These are phyloP conservation scores for Trypoxylon attenuatum DNA, from an alignment of 2,888 invertebrate species.

Conservation along the genomic window DNA sequence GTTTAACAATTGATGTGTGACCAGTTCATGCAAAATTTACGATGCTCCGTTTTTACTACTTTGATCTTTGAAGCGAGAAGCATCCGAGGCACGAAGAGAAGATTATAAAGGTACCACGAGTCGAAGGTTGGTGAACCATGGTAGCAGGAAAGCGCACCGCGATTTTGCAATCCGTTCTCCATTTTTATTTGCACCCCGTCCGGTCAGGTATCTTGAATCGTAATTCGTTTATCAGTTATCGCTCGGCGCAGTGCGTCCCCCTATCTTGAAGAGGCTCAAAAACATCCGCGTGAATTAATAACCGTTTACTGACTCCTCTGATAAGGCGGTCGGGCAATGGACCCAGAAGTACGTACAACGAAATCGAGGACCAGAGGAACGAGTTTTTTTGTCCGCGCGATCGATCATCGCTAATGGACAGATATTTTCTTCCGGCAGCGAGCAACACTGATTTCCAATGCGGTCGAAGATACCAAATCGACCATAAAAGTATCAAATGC, in stretches of 20 bases:
- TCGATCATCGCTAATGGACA: constrained; percentile 2
- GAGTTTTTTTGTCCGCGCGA: neutral
- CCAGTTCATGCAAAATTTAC: too few species aligned
- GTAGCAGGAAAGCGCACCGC: too few species aligned
- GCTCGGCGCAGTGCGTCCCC: constrained; percentile 11
- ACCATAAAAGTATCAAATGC: neutral
- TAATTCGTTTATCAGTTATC: constrained; percentile 54
- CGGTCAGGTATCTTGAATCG: too few species aligned
- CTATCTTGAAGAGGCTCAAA: constrained; percentile 6
- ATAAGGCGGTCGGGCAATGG: neutral
- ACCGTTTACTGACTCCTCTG: constrained; percentile 22
- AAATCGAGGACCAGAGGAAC: neutral
- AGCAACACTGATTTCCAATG: neutral
- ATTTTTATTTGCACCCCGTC: too few species aligned
- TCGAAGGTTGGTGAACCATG: too few species aligned
- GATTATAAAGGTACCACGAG: too few species aligned
- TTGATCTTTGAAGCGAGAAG: too few species aligned
- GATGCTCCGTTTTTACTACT: too few species aligned
- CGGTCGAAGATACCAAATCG: neutral
- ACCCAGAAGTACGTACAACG: neutral
- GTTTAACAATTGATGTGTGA: too few species aligned
- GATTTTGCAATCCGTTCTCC: too few species aligned
- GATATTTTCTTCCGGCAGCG: neutral
- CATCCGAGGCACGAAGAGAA: too few species aligned
- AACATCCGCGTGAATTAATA: constrained; percentile 51